Conservation (phyloP, 2,797 vertebrate species). For the Molossus alvarezi region DNA sequence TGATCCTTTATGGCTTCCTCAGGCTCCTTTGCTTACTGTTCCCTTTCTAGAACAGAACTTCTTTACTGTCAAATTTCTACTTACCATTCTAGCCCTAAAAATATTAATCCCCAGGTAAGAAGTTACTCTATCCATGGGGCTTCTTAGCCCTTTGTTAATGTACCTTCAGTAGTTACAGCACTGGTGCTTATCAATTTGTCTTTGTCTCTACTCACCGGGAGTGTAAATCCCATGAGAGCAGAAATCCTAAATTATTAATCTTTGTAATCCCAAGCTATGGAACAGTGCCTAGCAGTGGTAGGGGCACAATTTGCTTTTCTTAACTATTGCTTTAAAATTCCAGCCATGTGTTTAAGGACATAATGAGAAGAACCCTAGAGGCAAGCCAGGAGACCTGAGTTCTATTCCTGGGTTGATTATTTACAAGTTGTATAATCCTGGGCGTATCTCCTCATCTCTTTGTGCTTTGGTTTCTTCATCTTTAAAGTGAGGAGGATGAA, state of each 20-base stretch:
- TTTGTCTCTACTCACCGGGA: neutral
- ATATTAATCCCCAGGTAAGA: constrained; percentile 3
- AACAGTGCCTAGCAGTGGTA: neutral
- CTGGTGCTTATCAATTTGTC: neutral
- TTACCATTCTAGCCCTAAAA: neutral
- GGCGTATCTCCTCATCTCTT: neutral
- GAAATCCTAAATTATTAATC: neutral
- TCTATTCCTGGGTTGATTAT: neutral
- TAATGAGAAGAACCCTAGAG: neutral
- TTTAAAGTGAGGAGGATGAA: neutral
- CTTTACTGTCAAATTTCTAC: neutral
- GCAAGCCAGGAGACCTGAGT: constrained; percentile 1
- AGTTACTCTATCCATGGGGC: neutral
- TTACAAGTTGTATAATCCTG: neutral
- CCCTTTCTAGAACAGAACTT: neutral
- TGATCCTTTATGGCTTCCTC: neutral
- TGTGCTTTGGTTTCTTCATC: neutral
- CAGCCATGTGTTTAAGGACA: neutral
- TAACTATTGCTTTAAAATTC: constrained; percentile 50
- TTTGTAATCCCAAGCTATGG: neutral
- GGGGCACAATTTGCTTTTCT: neutral
- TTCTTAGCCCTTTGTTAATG: constrained; percentile 1
- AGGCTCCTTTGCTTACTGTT: neutral
- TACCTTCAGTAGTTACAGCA: neutral
- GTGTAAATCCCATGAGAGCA: neutral